These are phyloP conservation scores for Proctacanthus coquilletti DNA, from an alignment of 1,140 invertebrate species.

Conservation along the genomic window DNA sequence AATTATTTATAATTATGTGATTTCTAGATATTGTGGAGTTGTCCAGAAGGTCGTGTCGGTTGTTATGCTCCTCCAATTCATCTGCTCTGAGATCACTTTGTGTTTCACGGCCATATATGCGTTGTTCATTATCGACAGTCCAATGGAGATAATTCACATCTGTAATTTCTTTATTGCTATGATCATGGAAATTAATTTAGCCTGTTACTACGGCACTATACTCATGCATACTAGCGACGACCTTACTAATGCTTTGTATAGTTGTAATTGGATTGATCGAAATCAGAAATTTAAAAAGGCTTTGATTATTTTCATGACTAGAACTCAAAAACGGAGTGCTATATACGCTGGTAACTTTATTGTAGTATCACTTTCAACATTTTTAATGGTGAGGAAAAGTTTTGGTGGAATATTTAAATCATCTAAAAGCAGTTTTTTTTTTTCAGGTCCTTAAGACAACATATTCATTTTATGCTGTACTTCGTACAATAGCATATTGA, in stretches of 20 bases:
- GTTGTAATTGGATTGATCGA: conserved; percentile 21
- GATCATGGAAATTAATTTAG: conserved; percentile 20
- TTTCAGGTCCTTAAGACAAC: conserved; percentile 13
- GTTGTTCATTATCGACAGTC: conserved; percentile 14
- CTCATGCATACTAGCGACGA: conserved; percentile 15
- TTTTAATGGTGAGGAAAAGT: conserved; percentile 11
- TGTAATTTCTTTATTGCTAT: conserved; percentile 20
- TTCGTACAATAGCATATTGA: no score
- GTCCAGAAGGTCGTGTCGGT: conserved; percentile 17
- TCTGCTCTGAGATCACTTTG: conserved; percentile 17
- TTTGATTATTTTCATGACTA: conserved; percentile 14
- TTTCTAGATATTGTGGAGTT: conserved; percentile 3
- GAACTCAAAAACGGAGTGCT: conserved; percentile 9
- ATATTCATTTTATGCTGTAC: conserved; percentile 17
- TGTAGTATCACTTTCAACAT: conserved; percentile 17
- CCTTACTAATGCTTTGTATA: conserved; percentile 18
- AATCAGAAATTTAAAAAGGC: conserved; percentile 11
- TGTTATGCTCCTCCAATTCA: conserved; percentile 19
- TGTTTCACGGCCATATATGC: conserved; percentile 21
- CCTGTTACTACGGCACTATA: conserved; percentile 20
- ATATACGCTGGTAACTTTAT: conserved; percentile 19
- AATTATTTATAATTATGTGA: no score
- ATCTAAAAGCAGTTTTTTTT: conserved; percentile 1
- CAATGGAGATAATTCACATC: conserved; percentile 11
- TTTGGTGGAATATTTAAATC: conserved; percentile 3